Evolutionary conservation across 1,140 invertebrate species (phyloP), one percentile per base, ranked within the genome.

Genomic region (Caerostris darwini): DNA sequence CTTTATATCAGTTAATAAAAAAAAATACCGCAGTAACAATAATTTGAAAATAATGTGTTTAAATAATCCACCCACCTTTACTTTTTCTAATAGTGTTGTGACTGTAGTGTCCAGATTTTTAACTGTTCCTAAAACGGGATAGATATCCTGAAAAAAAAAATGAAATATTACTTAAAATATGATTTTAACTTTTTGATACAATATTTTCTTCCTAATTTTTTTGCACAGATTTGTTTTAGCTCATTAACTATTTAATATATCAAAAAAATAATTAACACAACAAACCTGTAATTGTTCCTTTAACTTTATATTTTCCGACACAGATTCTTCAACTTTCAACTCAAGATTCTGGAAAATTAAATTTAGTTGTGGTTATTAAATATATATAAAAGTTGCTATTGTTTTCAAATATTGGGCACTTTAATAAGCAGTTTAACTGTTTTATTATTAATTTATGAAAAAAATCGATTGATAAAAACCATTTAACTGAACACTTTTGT

Each of bases 61-160:
- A 1, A 34, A 34, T 1, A 34, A 50, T 12, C 3, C 8, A 34
- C 83, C 58, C 53, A 94, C 92, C 71, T 94, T 94, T 7, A 94
- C 69, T 94, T 94, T 94, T 81, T 94, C 92, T 81, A 71, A 53
- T 7, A 94, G 7, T 17, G 17, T 3, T 3, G 86, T 56, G 17
- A 94, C 87, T 3, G 67, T 86, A 19, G 81, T 94, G 17, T 94
- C 92, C 17, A 88, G 61, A 34, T 5, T 89, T 77, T 94, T 94
- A 1, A 94, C 92, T 56, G 92, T 81, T 3, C 85, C 92, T 34
- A 94, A 64, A n/a, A 94, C 71, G 1, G 92, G 92, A 61, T 93
- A 93, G 54, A 93, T 87, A 59, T 93, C 92, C 92, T 93, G 59
- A 50, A 64, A 93, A 17, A 83, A 61, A 19, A 92, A 92, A 85